Percentiles rank a stretch among this genome's conserved stretches.
Evolutionary conservation across 2,113 vertebrate species (phyloP).

Genomic region (Trinectes maculatus): DNA sequence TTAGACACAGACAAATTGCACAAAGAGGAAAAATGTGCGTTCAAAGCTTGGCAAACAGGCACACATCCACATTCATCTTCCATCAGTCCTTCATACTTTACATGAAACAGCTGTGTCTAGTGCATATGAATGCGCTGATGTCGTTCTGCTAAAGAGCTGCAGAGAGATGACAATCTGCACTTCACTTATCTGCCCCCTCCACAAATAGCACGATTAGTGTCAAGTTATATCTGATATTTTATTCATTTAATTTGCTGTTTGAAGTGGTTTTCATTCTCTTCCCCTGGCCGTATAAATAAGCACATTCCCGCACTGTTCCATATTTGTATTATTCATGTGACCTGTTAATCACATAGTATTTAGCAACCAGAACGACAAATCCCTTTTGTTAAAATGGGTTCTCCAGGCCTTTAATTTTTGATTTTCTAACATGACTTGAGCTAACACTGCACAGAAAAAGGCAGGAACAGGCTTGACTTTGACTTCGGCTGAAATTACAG

Average conservation of each 20-base stretch:
- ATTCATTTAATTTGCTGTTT: neutral
- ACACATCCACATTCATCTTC: neutral
- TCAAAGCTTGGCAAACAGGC: conserved; percentile 1
- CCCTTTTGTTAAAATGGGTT: too few species aligned
- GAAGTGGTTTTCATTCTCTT: neutral
- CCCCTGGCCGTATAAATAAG: too few species aligned
- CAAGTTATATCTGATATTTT: neutral
- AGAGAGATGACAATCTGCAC: neutral
- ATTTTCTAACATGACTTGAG: too few species aligned
- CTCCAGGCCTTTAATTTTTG: too few species aligned
- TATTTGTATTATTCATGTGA: neutral
- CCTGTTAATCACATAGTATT: too few species aligned
- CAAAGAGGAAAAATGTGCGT: neutral
- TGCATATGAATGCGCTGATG: neutral
- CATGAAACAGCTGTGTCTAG: neutral
- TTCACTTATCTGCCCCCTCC: too few species aligned
- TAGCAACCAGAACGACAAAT: too few species aligned
- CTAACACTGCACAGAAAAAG: too few species aligned
- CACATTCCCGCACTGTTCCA: too few species aligned
- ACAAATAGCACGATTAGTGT: neutral
- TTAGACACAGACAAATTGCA: neutral
- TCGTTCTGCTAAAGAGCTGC: neutral
- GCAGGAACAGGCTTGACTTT: too few species aligned
- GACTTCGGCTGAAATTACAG: neutral
- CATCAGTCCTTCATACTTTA: neutral